phyloP scores from a whole-genome alignment of 53 echinoderm and acorn worm genomes.

The Echinometra lucunter region DNA sequence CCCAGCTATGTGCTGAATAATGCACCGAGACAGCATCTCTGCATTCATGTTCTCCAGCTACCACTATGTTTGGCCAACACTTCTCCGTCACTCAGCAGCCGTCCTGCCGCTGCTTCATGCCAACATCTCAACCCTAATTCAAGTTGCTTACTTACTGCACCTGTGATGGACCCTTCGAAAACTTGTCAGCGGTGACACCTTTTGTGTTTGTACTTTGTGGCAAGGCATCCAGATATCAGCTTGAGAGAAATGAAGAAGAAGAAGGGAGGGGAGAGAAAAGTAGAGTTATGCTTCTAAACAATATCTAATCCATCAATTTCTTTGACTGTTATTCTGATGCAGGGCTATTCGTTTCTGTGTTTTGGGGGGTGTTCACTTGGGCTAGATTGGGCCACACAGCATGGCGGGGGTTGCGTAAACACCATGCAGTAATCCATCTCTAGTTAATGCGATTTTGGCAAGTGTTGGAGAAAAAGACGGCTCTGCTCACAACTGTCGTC shows the following conservation, averaged over 20 bases:
- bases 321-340: constrained; percentile 5
- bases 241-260: constrained; percentile 2
- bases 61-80: constrained; percentile 60
- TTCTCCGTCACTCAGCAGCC: constrained; percentile 49
- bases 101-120: constrained; percentile 19
- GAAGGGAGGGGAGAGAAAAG: neutral
- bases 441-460: constrained; percentile 63
- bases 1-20: constrained; percentile 54
- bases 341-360: neutral
- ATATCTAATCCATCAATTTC: constrained; percentile 59
- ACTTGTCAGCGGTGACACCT: constrained; percentile 65
- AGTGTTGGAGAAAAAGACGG: constrained; percentile 60
- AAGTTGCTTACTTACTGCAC: constrained; percentile 65
- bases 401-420: constrained; percentile 69
- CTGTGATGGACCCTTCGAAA: constrained; percentile 64
- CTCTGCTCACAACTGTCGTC: constrained; percentile 63
- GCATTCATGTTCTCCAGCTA: constrained; percentile 48
- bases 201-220: constrained; percentile 59
- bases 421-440: constrained; percentile 64
- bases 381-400: constrained; percentile 52
- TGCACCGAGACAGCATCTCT: constrained; percentile 27
- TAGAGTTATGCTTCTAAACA: constrained; percentile 33
- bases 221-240: neutral
- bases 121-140: constrained; percentile 48
- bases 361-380: neutral